Conservation (phyloP, 2,797 vertebrate species). For the Sebastes variabilis region DNA sequence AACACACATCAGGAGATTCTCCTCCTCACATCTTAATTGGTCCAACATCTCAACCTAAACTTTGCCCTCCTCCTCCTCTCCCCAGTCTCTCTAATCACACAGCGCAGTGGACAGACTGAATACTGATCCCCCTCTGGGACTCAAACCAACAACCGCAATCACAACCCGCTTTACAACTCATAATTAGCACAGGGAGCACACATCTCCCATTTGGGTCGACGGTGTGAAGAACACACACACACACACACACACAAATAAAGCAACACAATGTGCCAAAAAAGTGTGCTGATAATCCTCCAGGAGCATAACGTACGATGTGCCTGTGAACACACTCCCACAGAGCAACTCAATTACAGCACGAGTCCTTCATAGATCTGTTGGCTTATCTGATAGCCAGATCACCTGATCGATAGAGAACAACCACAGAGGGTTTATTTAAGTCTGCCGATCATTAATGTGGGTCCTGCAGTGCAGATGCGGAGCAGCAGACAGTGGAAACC, state of each 20-base stretch:
- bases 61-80: slow-evolving; percentile 44
- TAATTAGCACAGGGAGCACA: slow-evolving; percentile 74
- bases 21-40: slow-evolving; percentile 48
- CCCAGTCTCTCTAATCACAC: slow-evolving; percentile 63
- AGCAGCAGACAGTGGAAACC: slow-evolving; percentile 44
- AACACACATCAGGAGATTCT: not conserved
- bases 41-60: slow-evolving; percentile 56
- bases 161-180: slow-evolving; percentile 69
- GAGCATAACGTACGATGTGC: slow-evolving; percentile 14
- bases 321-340: slow-evolving; percentile 24
- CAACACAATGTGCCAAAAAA: slow-evolving; percentile 30
- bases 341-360: slow-evolving; percentile 74
- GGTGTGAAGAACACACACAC: slow-evolving; percentile 12
- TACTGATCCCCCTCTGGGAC: slow-evolving; percentile 74
- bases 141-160: slow-evolving; percentile 75
- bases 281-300: slow-evolving; percentile 47
- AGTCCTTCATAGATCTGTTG: slow-evolving; percentile 77
- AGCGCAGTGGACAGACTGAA: slow-evolving; percentile 63
- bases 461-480: slow-evolving; percentile 54
- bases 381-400: slow-evolving; percentile 77
- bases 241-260: slow-evolving; percentile 1
- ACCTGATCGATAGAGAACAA: slow-evolving; percentile 75
- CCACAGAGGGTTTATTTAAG: slow-evolving; percentile 75
- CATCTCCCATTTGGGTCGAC: slow-evolving; percentile 58
- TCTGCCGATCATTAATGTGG: slow-evolving; percentile 69